These are phyloP conservation scores for Papilio aristodemus DNA, from an alignment of 1,140 invertebrate species.

Conservation along the genomic window DNA sequence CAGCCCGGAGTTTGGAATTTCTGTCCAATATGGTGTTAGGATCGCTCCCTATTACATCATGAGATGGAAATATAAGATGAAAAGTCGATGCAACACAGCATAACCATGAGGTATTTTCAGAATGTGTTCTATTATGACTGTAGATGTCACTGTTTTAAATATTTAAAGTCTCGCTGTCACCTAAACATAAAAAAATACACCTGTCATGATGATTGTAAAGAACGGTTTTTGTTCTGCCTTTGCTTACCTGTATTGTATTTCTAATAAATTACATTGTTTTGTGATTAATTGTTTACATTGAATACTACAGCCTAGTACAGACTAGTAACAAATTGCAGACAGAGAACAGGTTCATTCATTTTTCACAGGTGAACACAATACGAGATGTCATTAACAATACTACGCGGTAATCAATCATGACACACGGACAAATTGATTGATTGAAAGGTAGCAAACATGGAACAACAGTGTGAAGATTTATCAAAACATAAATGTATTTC, in stretches of 20 bases:
- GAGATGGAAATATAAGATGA: too few relatives aligned
- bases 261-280: neutral
- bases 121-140: too few relatives aligned
- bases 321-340: neutral
- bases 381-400: neutral
- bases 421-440: neutral
- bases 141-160: too few relatives aligned
- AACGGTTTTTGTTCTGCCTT: neutral
- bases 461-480: neutral
- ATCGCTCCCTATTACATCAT: too few relatives aligned
- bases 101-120: too few relatives aligned
- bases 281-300: conserved; percentile 14
- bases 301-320: neutral
- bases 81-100: too few relatives aligned
- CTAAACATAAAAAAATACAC: neutral
- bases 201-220: neutral
- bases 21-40: too few relatives aligned
- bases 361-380: conserved; percentile 11
- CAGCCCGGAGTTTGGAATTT: too few relatives aligned
- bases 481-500: neutral
- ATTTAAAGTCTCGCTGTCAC: too few relatives aligned
- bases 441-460: neutral
- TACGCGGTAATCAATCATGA: neutral
- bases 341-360: neutral
- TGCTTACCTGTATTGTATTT: neutral